These are phyloP conservation scores for Allobates femoralis DNA, from an alignment of 2,797 vertebrate genomes.

Conservation along the genomic window DNA sequence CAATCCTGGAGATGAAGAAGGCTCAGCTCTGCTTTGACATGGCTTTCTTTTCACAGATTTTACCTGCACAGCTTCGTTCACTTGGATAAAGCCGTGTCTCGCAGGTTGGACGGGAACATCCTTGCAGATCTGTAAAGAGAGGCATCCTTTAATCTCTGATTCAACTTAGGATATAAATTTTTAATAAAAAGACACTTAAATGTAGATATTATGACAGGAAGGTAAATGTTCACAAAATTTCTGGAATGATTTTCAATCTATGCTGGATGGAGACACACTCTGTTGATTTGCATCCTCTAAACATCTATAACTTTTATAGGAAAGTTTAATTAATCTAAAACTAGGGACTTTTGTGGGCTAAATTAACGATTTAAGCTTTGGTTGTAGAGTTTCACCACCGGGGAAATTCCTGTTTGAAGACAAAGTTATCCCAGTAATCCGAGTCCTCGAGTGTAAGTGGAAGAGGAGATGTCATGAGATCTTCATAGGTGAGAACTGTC, in stretches of 20 bases:
- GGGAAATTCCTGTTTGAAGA: conserved; percentile 82
- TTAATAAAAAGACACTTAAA: too few species aligned
- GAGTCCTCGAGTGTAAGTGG: conserved; percentile 86
- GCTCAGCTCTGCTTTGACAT: too few species aligned
- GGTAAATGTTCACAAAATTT: background rate
- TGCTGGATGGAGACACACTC: background rate
- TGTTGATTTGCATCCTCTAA: background rate
- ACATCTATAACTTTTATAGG: background rate
- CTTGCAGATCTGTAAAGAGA: too few species aligned
- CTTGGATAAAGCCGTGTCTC: too few species aligned
- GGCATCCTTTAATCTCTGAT: too few species aligned
- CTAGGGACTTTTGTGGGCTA: background rate
- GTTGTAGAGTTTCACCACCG: conserved; percentile 76
- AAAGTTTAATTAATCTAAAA: background rate
- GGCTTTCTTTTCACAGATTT: too few species aligned
- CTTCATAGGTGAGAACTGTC: too few species aligned
- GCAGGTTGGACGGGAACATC: too few species aligned
- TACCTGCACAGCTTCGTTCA: too few species aligned
- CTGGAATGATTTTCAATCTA: background rate
- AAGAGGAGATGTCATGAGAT: conserved; percentile 84
- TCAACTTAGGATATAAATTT: too few species aligned
- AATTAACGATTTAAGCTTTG: conserved; percentile 60
- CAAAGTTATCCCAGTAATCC: conserved; percentile 88
- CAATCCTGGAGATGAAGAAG: too few species aligned
- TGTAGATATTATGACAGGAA: too few species aligned